Percentiles rank a stretch among this genome's conserved stretches.
These are phyloP conservation scores for Drosophila murphyi DNA, from an alignment of 1,140 invertebrate genomes.

Conservation along the genomic window DNA sequence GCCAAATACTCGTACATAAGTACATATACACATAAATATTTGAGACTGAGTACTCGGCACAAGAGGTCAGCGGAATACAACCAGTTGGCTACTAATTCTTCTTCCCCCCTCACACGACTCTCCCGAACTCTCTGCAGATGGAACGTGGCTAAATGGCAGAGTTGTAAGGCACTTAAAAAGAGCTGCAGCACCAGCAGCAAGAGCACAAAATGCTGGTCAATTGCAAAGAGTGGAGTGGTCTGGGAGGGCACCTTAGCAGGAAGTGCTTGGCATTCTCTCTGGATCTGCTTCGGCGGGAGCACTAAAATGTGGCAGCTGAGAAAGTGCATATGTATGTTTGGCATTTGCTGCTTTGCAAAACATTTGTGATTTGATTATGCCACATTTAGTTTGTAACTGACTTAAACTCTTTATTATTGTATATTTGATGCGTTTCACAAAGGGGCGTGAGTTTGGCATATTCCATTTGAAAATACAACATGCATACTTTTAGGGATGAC, in stretches of 20 bases:
- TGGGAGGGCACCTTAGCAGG: conserved; percentile 29
- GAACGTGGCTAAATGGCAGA: conserved; percentile 4
- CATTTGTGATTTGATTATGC: conserved; percentile 10
- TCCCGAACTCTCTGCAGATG: neutral
- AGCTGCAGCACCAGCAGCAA: neutral
- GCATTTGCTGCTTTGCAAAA: conserved; percentile 1
- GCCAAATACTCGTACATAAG: conserved; percentile 3
- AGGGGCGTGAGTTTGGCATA: neutral
- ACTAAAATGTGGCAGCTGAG: conserved; percentile 33
- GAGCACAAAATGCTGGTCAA: conserved; percentile 21
- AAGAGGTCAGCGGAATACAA: neutral
- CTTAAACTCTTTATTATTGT: neutral
- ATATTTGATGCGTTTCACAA: neutral
- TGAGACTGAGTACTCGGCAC: conserved; percentile 10
- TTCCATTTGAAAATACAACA: neutral
- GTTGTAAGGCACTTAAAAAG: conserved; percentile 1
- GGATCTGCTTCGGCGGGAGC: neutral
- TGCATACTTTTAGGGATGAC: neutral
- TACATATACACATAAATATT: conserved; percentile 33
- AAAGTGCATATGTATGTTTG: conserved; percentile 47
- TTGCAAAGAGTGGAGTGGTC: conserved; percentile 19
- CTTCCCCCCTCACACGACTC: neutral
- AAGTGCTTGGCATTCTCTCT: conserved; percentile 28
- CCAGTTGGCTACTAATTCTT: neutral
- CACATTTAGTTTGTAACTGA: neutral